phyloP scores from a whole-genome alignment of 2,797 vertebrate genomes.

The Propithecus perrieri region DNA sequence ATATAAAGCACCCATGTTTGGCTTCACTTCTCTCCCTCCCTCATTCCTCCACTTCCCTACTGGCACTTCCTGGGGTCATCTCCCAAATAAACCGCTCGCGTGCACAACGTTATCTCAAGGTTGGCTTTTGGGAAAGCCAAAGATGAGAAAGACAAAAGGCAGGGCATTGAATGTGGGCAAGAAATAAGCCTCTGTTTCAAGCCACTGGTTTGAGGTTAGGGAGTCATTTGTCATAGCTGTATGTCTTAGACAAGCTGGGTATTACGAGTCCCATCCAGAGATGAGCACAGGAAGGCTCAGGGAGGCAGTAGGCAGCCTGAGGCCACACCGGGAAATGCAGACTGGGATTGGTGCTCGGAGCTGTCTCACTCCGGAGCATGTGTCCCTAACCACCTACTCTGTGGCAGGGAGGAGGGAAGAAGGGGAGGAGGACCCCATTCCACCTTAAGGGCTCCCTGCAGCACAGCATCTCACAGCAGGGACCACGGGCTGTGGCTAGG shows the following conservation, averaged over 20 bases:
- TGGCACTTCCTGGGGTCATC: background rate
- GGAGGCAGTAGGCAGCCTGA: background rate
- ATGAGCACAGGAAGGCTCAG: background rate
- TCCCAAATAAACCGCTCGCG: background rate
- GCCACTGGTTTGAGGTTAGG: background rate
- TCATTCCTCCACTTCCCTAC: too few species aligned
- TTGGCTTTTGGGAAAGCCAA: background rate
- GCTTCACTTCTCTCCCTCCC: background rate
- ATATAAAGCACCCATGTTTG: fast-evolving
- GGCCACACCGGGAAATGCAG: background rate
- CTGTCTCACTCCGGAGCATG: fast-evolving
- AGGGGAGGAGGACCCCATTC: background rate
- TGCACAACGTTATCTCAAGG: background rate
- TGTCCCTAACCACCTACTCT: background rate
- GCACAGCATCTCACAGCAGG: background rate
- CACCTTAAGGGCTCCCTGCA: background rate
- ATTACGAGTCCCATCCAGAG: fast-evolving
- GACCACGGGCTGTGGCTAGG: background rate
- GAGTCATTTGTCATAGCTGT: background rate
- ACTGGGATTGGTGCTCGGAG: background rate
- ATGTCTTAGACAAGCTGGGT: fast-evolving
- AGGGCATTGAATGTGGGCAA: background rate
- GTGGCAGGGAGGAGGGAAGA: background rate
- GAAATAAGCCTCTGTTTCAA: background rate
- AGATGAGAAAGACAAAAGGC: too few species aligned